Evolutionary conservation across 2,113 vertebrate species (phyloP).

Genomic region (Meles meles): DNA sequence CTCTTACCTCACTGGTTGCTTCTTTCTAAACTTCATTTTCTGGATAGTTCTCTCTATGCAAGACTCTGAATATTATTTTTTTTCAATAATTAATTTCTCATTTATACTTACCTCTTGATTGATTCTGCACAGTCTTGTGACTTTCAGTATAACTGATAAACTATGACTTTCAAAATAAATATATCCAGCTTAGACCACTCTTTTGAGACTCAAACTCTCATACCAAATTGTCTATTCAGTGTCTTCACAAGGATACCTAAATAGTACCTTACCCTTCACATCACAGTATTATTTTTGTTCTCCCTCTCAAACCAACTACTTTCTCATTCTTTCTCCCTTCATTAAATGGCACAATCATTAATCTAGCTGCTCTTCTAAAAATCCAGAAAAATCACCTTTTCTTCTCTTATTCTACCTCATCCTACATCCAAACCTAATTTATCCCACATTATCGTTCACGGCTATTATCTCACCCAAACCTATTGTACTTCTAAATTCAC

Average conservation of each 20-base stretch:
- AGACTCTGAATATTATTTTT: background rate
- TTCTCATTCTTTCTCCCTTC: background rate
- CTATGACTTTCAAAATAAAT: background rate
- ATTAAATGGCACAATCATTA: background rate
- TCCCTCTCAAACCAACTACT: background rate
- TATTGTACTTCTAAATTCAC: background rate
- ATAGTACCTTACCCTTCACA: background rate
- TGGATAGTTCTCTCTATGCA: background rate
- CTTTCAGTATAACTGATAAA: background rate
- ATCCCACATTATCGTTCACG: background rate
- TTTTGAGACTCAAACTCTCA: background rate
- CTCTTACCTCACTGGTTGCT: background rate
- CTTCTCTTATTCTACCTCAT: background rate
- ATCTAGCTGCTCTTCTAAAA: background rate
- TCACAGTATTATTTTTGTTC: background rate
- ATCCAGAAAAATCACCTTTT: background rate
- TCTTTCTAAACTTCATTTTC: background rate
- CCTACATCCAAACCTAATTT: background rate
- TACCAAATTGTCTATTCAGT: background rate
- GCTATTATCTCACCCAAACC: background rate
- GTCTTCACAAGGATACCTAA: background rate
- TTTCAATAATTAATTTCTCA: background rate
- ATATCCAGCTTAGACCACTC: background rate
- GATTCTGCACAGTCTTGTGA: background rate
- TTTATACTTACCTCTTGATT: background rate